Evolutionary conservation across 1,140 invertebrate species (phyloP).

Genomic region (Heterodera schachtii): DNA sequence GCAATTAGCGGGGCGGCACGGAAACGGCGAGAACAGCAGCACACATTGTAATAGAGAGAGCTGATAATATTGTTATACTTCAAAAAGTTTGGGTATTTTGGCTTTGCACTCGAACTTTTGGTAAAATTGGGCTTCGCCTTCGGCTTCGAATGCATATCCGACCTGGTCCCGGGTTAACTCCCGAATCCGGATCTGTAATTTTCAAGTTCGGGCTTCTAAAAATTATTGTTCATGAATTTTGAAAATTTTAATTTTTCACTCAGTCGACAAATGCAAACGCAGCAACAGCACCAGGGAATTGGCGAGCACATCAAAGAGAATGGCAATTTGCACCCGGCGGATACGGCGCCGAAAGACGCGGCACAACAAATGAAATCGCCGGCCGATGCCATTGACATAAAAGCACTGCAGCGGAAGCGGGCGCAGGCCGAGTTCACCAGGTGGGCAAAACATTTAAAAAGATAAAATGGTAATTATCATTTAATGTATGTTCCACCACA

Average conservation of each 20-base stretch:
- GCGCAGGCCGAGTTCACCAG: slow-evolving; percentile 96
- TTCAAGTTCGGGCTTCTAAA: too few relatives aligned
- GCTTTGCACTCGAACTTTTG: too few relatives aligned
- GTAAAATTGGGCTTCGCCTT: too few relatives aligned
- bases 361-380: slow-evolving; percentile 45
- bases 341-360: slow-evolving; percentile 63
- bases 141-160: too few relatives aligned
- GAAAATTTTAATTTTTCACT: neutral
- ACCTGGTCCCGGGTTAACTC: too few relatives aligned
- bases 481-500: neutral
- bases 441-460: slow-evolving; percentile 10
- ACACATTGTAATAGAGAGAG: neutral
- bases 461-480: neutral
- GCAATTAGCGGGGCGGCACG: slow-evolving; percentile 45
- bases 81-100: too few relatives aligned
- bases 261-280: slow-evolving; percentile 32
- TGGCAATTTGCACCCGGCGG: slow-evolving; percentile 48
- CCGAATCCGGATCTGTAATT: too few relatives aligned
- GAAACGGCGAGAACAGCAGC: slow-evolving; percentile 32
- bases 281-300: slow-evolving; percentile 32
- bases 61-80: too few relatives aligned
- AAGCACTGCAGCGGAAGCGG: slow-evolving; percentile 92
- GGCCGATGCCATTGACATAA: slow-evolving; percentile 77
- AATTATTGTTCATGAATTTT: too few relatives aligned
- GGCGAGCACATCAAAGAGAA: slow-evolving; percentile 62